Evolutionary conservation across 2,797 vertebrate genomes (phyloP), one percentile per base, ranked within the genome.

Genomic region (Gambusia yucatana): DNA sequence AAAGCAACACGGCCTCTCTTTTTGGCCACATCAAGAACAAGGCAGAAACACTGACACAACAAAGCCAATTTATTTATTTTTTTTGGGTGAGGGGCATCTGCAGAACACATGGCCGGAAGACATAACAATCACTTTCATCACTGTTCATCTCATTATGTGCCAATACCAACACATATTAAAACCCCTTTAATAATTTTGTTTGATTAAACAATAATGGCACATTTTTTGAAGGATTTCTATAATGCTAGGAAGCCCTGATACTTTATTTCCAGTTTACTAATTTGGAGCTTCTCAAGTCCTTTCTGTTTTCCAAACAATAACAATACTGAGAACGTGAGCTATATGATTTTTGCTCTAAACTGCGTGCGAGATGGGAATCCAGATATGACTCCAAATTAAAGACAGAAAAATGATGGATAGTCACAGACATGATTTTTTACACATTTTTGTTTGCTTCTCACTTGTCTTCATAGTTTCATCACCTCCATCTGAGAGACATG

Each of bases 31-130:
- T 72, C 63, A 52, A 81, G 73, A 41, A 82, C 73, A 57, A 65
- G 65, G 82, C 82, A 86, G 70, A 52, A 72, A 73, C 72, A 71
- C 77, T 75, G 87, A 91, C 86, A 85, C 81, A 73, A 33, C 87
- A 78, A 88, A 86, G 87, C 87, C 91, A 87, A 87, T 67, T 91
- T 77, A 33, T 90, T 81, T 33, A 43, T 36, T 76, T 91, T 44
- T 36, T 63, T 17, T 13, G 2, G 4, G 4, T n/a, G 41, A n/a
- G 25, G 57, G 48, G 67, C 67, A 16, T 88, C 80, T 84, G 77
- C 30, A 65, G 71, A 83, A 79, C 77, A 61, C 72, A 70, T 33
- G 5, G 84, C 81, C 82, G 1, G 82, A 86, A 86, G 90, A 89
- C 82, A 86, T 50, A 22, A 36, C 6, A 22, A 81, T 88, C 77